A percentile compares a stretch with the other conserved stretches of the same genome.
Evolutionary conservation across 1,140 invertebrate species (phyloP).

Genomic region (Drosophila baimaii): DNA sequence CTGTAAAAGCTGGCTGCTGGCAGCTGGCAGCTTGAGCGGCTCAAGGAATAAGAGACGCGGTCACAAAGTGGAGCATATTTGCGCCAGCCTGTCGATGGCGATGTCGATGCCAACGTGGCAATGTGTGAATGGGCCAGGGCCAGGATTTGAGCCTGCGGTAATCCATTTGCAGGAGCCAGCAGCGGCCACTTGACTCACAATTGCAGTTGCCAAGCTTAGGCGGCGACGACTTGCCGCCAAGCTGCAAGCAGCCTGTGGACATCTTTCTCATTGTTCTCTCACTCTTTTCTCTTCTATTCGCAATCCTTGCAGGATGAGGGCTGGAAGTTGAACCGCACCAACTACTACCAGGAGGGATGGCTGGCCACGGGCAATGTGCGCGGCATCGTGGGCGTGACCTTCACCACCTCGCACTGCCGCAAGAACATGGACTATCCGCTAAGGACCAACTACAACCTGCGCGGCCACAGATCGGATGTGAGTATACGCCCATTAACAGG

Average conservation of each 20-base stretch:
- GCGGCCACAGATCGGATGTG: slow-evolving; percentile 98
- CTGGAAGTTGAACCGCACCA: slow-evolving; percentile 96
- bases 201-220: slow-evolving; percentile 72
- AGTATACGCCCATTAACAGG: too few relatives aligned
- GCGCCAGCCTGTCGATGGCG: slow-evolving; percentile 28
- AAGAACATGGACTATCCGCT: slow-evolving; percentile 91
- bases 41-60: slow-evolving; percentile 34
- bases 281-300: slow-evolving; percentile 20
- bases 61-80: slow-evolving; percentile 52
- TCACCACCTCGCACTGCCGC: slow-evolving; percentile 96
- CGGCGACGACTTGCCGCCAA: slow-evolving; percentile 50
- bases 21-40: slow-evolving; percentile 27
- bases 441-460: slow-evolving; percentile 98
- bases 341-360: slow-evolving; percentile 99
- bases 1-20: slow-evolving; percentile 34
- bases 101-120: slow-evolving; percentile 12
- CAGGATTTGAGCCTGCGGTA: slow-evolving; percentile 42
- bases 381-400: slow-evolving; percentile 97
- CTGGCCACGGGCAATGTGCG: slow-evolving; percentile 97
- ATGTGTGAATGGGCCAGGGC: slow-evolving; percentile 46
- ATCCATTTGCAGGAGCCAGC: slow-evolving; percentile 58
- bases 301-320: slow-evolving; percentile 89
- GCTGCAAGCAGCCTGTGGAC: slow-evolving; percentile 51
- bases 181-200: slow-evolving; percentile 63
- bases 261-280: slow-evolving; percentile 21